Conservation (phyloP, 2,113 vertebrate species). For the Brienomyrus brachyistius region DNA sequence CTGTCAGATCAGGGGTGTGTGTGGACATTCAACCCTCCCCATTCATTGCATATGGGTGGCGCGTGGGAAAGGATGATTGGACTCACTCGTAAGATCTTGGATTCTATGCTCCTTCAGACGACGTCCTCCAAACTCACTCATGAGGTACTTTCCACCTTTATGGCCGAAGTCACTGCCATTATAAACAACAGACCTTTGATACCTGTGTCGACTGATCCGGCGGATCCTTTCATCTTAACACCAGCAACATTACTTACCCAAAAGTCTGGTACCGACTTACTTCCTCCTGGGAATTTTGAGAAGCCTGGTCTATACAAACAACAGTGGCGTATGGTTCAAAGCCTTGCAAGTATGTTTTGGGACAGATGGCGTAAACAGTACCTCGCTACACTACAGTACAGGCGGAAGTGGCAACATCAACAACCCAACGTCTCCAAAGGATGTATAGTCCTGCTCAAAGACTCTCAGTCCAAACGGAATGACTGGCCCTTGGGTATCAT, state of each 20-base stretch:
- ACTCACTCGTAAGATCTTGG: background rate
- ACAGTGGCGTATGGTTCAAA: no score
- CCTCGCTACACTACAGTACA: no score
- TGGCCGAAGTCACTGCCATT: background rate
- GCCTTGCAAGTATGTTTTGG: no score
- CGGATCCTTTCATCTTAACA: background rate
- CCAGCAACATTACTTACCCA: slow-evolving; percentile 8
- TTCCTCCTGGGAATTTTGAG: no score
- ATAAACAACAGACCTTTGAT: background rate
- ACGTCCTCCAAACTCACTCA: background rate
- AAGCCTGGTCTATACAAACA: no score
- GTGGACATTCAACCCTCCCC: background rate
- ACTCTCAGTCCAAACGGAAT: no score
- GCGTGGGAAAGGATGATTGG: background rate
- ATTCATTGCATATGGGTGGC: background rate
- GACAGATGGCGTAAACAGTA: no score
- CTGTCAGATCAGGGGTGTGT: background rate
- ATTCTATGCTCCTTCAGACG: background rate
- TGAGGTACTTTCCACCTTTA: background rate
- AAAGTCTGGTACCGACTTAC: background rate
- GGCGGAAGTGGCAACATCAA: no score
- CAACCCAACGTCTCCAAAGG: no score
- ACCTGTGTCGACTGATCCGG: background rate
- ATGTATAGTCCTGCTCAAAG: no score
- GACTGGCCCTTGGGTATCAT: no score